Evolutionary conservation across 1,140 invertebrate species (phyloP), one percentile per base, ranked within the genome.

Genomic region (Onthophagus taurus): DNA sequence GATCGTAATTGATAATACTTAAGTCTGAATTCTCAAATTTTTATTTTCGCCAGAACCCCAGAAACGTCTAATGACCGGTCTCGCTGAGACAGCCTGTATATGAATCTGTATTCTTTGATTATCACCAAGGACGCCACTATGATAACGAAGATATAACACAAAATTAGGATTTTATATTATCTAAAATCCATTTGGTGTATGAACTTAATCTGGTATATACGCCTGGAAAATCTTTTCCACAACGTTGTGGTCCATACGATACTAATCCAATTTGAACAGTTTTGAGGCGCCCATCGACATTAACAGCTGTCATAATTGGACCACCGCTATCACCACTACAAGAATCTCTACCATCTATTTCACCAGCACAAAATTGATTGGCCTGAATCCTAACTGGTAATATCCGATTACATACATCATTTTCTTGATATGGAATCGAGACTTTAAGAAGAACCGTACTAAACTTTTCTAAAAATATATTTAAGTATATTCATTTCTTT

Each of bases 341-440:
- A 8, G 46, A 17, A 31, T 48, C 46, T 14, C 39, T 24, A 0
- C 31, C 35, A 12, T 39, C 31, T 12, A 11, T 4, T 13, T 50
- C 50, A 31, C 47, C 51, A 2, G 49, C 52, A 20, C 52, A 54
- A 14, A 54, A 13, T 39, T 54, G 52, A 1, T 36, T 42, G 1
- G 39, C 45, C n/a, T 17, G 20, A 9, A 45, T 17, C 12, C 35
- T 35, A 8, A 24, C 19, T n/a, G n/a, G n/a, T n/a, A 6, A 7
- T 7, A 26, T 6, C 6, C 24, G n/a, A 7, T 26, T 26, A 26
- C n/a, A 26, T 6, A 7, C n/a, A 7, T n/a, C 24, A n/a, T n/a
- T n/a, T 7, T 7, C n/a, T 45, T 43, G 26, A n/a, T n/a, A n/a
- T n/a, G n/a, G n/a, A 49, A 58, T 34, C 36, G 29, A 19, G 33